phyloP scores from a whole-genome alignment of 2,888 invertebrate species.

The Drosophila falleni region DNA sequence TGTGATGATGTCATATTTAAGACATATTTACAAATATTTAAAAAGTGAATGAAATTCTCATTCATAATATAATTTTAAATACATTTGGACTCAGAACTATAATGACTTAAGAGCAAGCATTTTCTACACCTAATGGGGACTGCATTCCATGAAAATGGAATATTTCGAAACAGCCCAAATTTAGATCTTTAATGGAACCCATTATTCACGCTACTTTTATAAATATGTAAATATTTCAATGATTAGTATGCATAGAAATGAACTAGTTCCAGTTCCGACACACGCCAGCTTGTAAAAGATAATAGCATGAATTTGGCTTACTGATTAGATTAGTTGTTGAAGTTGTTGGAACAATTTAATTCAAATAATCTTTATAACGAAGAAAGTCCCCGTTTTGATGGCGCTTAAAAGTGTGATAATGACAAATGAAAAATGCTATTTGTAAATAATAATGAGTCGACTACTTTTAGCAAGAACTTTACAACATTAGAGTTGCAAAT shows the following conservation, averaged over 20 bases:
- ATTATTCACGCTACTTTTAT: not conserved
- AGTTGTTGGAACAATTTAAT: not conserved
- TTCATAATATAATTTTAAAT: not conserved
- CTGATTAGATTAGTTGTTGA: constrained; percentile 3
- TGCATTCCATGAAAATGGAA: not conserved
- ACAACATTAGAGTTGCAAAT: no score
- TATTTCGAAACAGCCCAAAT: not conserved
- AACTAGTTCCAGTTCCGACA: not conserved
- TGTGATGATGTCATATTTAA: constrained; percentile 3
- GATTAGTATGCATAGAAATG: not conserved
- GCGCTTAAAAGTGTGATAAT: not conserved
- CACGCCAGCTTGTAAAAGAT: not conserved
- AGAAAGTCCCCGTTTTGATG: not conserved
- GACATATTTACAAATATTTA: constrained; percentile 6
- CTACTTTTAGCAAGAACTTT: no score
- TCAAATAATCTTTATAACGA: constrained; percentile 7
- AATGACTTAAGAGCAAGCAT: not conserved
- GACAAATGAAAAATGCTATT: not conserved
- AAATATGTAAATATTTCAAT: not conserved
- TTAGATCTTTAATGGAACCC: constrained; percentile 1
- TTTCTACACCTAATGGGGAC: not conserved
- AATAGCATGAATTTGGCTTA: not conserved
- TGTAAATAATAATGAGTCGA: no score
- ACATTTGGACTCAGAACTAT: not conserved
- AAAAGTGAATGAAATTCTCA: constrained; percentile 4